Conservation (phyloP, 1,140 invertebrate species). For the Pinna nobilis region DNA sequence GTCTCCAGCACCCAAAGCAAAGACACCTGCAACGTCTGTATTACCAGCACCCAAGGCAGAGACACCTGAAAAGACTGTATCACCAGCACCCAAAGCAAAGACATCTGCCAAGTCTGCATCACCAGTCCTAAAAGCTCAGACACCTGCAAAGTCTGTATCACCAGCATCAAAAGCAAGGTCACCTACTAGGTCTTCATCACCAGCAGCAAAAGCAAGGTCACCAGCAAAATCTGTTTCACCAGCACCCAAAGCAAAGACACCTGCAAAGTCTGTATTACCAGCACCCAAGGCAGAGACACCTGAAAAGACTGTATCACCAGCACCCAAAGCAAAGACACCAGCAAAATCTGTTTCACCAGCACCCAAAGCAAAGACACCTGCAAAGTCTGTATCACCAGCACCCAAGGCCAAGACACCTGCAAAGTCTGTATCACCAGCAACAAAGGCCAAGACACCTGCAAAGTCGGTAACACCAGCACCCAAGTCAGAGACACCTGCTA, state of each 20-base stretch:
- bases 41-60: slow-evolving; percentile 1
- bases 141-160: slow-evolving; percentile 7
- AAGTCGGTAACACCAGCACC: slow-evolving; percentile 3
- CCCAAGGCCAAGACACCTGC: slow-evolving; percentile 15
- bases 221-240: background rate
- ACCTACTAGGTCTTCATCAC: background rate
- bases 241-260: background rate
- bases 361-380: slow-evolving; percentile 5
- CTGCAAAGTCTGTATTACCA: background rate
- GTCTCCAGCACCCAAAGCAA: too few species aligned
- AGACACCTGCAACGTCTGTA: too few species aligned
- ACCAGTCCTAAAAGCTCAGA: background rate
- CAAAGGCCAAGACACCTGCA: background rate
- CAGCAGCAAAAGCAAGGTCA: background rate
- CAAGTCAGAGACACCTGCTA: slow-evolving; percentile 5
- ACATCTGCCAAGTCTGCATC: background rate
- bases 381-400: background rate
- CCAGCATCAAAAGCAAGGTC: slow-evolving; percentile 8
- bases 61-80: slow-evolving; percentile 2
- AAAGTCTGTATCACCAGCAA: background rate
- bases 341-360: slow-evolving; percentile 23
- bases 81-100: background rate
- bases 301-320: slow-evolving; percentile 6
- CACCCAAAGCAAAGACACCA: slow-evolving; percentile 6
- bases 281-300: too few species aligned